These are phyloP conservation scores for Drosophila pseudotalamancana DNA, from an alignment of 2,888 invertebrate species.

Conservation along the genomic window DNA sequence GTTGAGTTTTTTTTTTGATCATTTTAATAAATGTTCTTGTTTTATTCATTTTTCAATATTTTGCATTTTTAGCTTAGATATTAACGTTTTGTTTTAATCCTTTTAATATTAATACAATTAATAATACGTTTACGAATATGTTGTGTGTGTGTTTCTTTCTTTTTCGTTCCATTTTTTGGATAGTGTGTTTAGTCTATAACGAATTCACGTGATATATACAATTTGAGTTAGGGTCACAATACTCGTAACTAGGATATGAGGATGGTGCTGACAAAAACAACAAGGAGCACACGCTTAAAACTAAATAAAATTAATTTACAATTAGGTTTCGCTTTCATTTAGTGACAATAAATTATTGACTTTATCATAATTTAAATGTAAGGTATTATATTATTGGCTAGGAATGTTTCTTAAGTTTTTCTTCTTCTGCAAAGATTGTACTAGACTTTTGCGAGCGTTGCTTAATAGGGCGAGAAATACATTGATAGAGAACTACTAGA, in stretches of 20 bases:
- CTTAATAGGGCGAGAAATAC: constrained; percentile 26
- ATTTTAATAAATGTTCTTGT: constrained; percentile 45
- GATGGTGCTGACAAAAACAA: constrained; percentile 61
- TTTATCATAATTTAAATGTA: constrained; percentile 20
- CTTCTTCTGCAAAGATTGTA: constrained; percentile 62
- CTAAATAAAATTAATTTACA: constrained; percentile 75
- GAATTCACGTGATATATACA: constrained; percentile 64
- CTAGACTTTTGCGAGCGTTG: constrained; percentile 65
- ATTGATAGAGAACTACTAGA: constrained; percentile 39
- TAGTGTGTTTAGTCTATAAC: constrained; percentile 57
- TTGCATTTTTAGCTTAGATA: constrained; percentile 46
- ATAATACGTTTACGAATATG: constrained; percentile 69
- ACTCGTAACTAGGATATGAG: constrained; percentile 51
- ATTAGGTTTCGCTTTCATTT: constrained; percentile 48
- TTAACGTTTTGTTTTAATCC: constrained; percentile 51
- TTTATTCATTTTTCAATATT: constrained; percentile 63
- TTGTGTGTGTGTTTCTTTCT: constrained; percentile 28
- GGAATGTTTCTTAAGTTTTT: constrained; percentile 60
- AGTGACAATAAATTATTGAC: constrained; percentile 67
- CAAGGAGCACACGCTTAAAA: constrained; percentile 69
- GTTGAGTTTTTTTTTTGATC: constrained; percentile 24
- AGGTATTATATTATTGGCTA: constrained; percentile 61
- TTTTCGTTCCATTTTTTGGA: constrained; percentile 13
- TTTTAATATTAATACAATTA: constrained; percentile 67
- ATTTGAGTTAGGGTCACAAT: constrained; percentile 48